phyloP scores from a whole-genome alignment of 2,113 vertebrate species.

The Delphinapterus leucas region DNA sequence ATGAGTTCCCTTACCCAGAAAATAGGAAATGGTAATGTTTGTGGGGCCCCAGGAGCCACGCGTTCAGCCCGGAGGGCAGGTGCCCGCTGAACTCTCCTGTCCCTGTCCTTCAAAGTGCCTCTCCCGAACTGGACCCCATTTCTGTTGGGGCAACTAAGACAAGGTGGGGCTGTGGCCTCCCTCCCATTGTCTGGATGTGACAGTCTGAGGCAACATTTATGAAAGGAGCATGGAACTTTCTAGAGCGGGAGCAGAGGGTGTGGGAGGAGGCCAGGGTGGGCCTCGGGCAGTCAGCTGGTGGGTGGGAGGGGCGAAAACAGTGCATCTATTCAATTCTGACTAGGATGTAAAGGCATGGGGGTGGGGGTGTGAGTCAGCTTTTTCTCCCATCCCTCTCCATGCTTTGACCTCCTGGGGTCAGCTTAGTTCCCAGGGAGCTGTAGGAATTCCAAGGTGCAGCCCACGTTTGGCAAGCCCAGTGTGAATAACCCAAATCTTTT shows the following conservation, averaged over 20 bases:
- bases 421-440: neutral
- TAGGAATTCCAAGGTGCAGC: neutral
- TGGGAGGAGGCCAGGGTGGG: neutral
- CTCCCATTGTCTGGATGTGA: rapidly evolving
- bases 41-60: rapidly evolving
- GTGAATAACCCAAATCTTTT: neutral
- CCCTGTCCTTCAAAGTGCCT: neutral
- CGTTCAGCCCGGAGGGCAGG: rapidly evolving
- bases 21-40: rapidly evolving
- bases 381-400: neutral
- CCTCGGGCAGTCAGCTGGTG: neutral
- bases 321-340: rapidly evolving
- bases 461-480: neutral
- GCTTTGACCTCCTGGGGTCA: neutral
- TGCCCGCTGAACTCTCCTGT: rapidly evolving
- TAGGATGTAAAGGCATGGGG: neutral
- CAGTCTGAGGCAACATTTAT: rapidly evolving
- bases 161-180: neutral
- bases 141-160: neutral
- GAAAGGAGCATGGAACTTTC: rapidly evolving
- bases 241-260: rapidly evolving
- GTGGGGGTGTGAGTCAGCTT: no score
- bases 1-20: rapidly evolving
- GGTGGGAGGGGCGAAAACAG: neutral
- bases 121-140: neutral